Percentiles rank a stretch among this genome's conserved stretches.
phyloP scores from a whole-genome alignment of 2,113 vertebrate species.

The Rostratula benghalensis region DNA sequence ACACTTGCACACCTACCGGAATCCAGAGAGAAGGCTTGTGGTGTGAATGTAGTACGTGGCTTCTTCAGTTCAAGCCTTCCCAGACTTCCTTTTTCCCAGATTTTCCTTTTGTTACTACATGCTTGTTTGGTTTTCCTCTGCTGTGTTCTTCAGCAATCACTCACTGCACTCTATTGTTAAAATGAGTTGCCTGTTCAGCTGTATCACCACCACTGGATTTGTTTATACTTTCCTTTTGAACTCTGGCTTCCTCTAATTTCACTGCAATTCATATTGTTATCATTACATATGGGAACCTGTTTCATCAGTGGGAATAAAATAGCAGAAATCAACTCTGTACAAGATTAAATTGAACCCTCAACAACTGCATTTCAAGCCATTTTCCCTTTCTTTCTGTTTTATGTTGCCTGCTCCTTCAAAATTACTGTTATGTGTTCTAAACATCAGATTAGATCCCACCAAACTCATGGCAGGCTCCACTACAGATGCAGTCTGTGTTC shows the following conservation, averaged over 20 bases:
- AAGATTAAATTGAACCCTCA: not conserved
- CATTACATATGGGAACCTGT: not conserved
- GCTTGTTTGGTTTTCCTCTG: not conserved
- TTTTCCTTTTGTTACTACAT: not conserved
- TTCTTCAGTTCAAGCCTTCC: not conserved
- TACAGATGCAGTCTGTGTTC: not conserved
- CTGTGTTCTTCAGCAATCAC: not conserved
- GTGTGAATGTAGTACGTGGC: accelerated
- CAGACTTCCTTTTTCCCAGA: not conserved
- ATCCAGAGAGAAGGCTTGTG: not conserved
- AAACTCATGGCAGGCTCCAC: not conserved
- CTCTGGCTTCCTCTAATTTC: not conserved
- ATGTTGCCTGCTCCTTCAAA: not conserved
- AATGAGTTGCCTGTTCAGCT: not conserved
- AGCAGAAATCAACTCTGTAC: not conserved
- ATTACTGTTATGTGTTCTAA: not conserved
- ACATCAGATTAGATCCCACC: not conserved
- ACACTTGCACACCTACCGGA: accelerated
- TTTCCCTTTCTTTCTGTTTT: not conserved
- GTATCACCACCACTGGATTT: not conserved
- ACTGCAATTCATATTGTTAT: not conserved
- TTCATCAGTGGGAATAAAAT: not conserved
- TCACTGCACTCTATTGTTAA: not conserved
- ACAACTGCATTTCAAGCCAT: not conserved
- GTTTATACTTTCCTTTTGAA: not conserved